Base-by-base conservation (phyloP, 1,140 invertebrate genomes). In the Trachymyrmex septentrionalis region DNA sequence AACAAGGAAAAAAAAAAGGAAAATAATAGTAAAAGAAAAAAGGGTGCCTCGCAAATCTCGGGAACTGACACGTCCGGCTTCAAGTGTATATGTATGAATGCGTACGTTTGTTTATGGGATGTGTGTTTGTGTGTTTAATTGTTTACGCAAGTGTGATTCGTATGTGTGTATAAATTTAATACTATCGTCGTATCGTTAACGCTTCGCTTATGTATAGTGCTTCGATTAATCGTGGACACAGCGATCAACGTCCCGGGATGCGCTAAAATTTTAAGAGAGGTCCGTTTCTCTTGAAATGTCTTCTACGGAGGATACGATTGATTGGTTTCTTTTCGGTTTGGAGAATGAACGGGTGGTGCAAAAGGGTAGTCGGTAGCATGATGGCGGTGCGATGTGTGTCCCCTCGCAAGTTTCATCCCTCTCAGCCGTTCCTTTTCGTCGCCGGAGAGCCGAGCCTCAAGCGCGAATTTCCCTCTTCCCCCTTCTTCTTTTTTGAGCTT, bases 111-210 rank as follows among this genome's bases (percentile, higher is more conserved):
- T 16, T 3, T 48, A 14, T 14, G 12, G 21, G 21, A 6, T 61
- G n/a, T 66, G 9, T 55, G 14, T 14, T 0, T 57, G 9, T 64
- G 27, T 30, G 6, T n/a, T 16, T 30, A 14, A 50, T 19, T 30
- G 9, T 57, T 69, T 24, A 69, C 38, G n/a, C 38, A 27, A 14
- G 34, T 61, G 78, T 91, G 2, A 38, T 38, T 30, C 63, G 88
- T n/a, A n/a, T 88, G 76, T 89, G 89, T 91, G 89, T 93, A 93
- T 92, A 93, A 93, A 93, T 92, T 93, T 92, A 93, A 93, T 92
- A 93, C 91, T 93, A 91, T 91, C 86, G 69, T 90, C 88, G 57
- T 89, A 87, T 90, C 76, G 89, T 90, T 90, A 87, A 90, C 61
- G 30, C 66, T 86, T 88, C 86, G 44, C 81, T 90, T 90, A 91